Conservation (phyloP, 2,113 vertebrate genomes). For the Scatophagus argus region DNA sequence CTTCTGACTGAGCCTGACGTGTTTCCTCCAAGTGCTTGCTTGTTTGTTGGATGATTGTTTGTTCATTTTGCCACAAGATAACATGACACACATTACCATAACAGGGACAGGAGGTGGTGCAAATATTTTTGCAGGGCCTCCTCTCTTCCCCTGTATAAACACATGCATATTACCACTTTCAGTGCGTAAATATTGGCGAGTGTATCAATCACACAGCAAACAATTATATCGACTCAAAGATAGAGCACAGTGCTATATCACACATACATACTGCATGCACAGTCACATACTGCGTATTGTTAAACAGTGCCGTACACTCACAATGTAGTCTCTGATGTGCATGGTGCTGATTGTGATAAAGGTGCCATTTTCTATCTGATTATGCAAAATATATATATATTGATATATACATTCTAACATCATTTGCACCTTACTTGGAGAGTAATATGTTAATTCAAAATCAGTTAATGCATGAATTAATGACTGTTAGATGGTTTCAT, state of each 20-base stretch:
- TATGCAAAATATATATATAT: constrained; percentile 30
- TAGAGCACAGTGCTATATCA: not conserved
- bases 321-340: constrained; percentile 10
- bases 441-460: constrained; percentile 36
- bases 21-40: constrained; percentile 56
- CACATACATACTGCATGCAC: not conserved
- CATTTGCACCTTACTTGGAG: constrained; percentile 10
- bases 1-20: constrained; percentile 27
- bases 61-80: constrained; percentile 65
- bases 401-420: constrained; percentile 29
- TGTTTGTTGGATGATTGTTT: constrained; percentile 64
- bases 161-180: constrained; percentile 48
- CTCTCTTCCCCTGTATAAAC: constrained; percentile 43
- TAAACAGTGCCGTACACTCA: not conserved
- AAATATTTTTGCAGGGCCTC: constrained; percentile 58
- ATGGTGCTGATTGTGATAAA: constrained; percentile 12
- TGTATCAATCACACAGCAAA: constrained; percentile 47
- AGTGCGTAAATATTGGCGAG: constrained; percentile 49
- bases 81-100: constrained; percentile 51
- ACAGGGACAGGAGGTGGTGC: constrained; percentile 45
- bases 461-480: constrained; percentile 46
- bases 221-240: constrained; percentile 31
- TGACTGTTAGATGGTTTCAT: constrained; percentile 19
- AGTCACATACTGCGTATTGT: constrained; percentile 1
- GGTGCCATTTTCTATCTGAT: constrained; percentile 16